Evolutionary conservation across 2,797 vertebrate genomes (phyloP), one percentile per base, ranked within the genome.

Genomic region (Cercopithecus hamlyni): DNA sequence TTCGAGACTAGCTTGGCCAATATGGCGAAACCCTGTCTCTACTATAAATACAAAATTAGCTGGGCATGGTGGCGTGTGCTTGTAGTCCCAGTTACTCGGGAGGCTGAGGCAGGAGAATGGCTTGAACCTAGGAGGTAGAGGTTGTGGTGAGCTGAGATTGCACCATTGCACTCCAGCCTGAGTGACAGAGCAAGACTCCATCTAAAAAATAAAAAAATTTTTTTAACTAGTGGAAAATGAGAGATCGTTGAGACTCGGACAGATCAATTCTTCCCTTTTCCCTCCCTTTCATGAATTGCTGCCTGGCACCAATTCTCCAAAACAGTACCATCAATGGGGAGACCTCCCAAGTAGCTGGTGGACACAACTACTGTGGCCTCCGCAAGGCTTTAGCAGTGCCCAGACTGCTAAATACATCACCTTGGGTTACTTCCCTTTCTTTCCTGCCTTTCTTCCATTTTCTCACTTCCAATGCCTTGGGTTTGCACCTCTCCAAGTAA

Each of bases 401-500:
- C 45, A 19, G 11, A 2, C n/a, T 55, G 48, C 30, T 61, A 75
- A n/a, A n/a, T 10, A 10, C 2, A 3, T 48, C 20, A 5, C 57
- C 64, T 89, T 36, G 17, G 17, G 1, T 36, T 70, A 11, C 33
- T 26, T 27, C 36, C 22, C 4, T 0, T 48, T 33, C 58, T 87
- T 48, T 17, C 77, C 52, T 36, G 2, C 33, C 50, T 77, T 12
- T 4, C 22, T 50, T 80, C 27, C 26, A 5, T 82, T 83, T 86
- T 88, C 27, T 91, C 20, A 67, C 7, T 39, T 72, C 50, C 33
- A 48, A 8, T 83, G 30, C 61, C 57, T 75, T 57, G 58, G 48
- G 24, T 86, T 88, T 89, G 39, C 14, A 55, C n/a, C 39, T 61
- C 72, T 64, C 52, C 76, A 52, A 96, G 97, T 97, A 97, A 96